These are phyloP conservation scores for Teleiodes luculella DNA, from an alignment of 2,888 invertebrate species.

Conservation along the genomic window DNA sequence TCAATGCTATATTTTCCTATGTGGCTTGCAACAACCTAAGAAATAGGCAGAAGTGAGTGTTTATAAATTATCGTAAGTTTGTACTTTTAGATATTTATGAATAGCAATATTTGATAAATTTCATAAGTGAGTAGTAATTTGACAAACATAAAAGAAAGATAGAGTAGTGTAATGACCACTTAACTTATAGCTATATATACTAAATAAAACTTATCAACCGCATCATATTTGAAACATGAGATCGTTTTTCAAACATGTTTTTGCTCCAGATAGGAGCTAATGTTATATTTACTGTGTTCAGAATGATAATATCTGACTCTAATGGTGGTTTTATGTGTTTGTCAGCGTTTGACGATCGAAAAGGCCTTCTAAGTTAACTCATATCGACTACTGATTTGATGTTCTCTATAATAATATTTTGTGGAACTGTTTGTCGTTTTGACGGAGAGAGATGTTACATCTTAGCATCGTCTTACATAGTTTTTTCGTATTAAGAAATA, in stretches of 20 bases:
- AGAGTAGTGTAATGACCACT: too few relatives aligned
- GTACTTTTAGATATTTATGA: too few relatives aligned
- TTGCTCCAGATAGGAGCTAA: conserved; percentile 19
- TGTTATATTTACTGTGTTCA: conserved; percentile 32
- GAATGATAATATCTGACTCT: conserved; percentile 19
- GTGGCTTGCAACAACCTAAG: too few relatives aligned
- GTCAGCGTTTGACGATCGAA: conserved; percentile 3
- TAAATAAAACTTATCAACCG: neutral
- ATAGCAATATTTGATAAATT: too few relatives aligned
- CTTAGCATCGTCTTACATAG: too few relatives aligned
- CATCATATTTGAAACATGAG: neutral
- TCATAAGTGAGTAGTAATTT: too few relatives aligned
- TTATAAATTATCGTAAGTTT: too few relatives aligned
- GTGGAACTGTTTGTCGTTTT: neutral
- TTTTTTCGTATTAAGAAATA: too few relatives aligned
- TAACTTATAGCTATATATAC: neutral
- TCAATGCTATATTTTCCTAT: too few relatives aligned
- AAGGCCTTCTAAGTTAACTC: conserved; percentile 5
- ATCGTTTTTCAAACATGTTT: conserved; percentile 23
- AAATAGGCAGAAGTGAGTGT: too few relatives aligned
- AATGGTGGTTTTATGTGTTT: conserved; percentile 34
- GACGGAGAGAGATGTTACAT: too few relatives aligned
- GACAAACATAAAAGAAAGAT: too few relatives aligned
- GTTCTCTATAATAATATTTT: neutral
- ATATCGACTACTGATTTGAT: neutral